These are phyloP conservation scores for Trisateles emortualis DNA, from an alignment of 2,888 invertebrate species.

Conservation along the genomic window DNA sequence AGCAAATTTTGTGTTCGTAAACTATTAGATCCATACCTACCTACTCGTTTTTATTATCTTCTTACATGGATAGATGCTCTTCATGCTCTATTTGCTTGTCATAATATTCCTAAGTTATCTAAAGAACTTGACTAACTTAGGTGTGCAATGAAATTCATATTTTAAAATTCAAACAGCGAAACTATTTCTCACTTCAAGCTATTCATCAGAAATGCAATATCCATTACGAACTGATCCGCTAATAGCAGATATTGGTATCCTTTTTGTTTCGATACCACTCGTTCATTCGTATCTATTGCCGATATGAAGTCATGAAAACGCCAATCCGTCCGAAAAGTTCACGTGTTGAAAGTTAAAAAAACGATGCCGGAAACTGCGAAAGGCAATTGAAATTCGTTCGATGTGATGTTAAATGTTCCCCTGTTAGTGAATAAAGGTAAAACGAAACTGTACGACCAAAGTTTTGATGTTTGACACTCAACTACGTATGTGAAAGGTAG, in stretches of 20 bases:
- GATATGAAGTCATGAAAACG: constrained; percentile 34
- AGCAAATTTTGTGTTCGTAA: too few relatives aligned
- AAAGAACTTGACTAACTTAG: too few relatives aligned
- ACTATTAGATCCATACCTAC: too few relatives aligned
- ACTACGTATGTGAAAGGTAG: constrained; percentile 11
- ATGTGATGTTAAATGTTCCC: constrained; percentile 35
- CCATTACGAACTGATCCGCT: neutral
- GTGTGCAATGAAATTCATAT: too few relatives aligned
- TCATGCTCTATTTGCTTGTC: too few relatives aligned
- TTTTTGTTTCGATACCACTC: constrained; percentile 16
- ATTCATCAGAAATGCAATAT: constrained; percentile 5
- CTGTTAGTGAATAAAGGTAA: constrained; percentile 32
- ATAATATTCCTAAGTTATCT: too few relatives aligned
- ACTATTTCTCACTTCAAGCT: neutral
- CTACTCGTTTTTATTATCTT: too few relatives aligned
- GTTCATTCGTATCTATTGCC: constrained; percentile 22
- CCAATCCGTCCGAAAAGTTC: constrained; percentile 27
- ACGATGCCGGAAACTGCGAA: constrained; percentile 34
- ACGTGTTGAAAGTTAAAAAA: constrained; percentile 29
- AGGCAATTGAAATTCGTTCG: constrained; percentile 43
- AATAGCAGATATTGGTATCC: constrained; percentile 3
- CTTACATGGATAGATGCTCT: too few relatives aligned
- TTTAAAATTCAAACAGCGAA: neutral
- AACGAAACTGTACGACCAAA: constrained; percentile 34
- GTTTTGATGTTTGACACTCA: constrained; percentile 21